Base-by-base conservation (phyloP, 2,797 vertebrate species). In the Urophycis tenuis region DNA sequence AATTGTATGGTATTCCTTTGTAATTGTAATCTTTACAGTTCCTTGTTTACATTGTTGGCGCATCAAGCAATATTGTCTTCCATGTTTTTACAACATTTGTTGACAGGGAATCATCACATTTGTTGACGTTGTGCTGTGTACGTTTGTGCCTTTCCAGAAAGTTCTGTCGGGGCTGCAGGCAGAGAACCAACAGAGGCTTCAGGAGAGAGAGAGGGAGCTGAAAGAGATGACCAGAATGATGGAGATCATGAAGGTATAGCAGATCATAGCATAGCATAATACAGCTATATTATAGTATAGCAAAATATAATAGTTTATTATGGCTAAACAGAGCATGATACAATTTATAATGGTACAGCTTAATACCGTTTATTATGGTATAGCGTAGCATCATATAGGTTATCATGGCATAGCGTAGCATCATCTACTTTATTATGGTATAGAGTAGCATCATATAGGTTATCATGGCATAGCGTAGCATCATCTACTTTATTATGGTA, bases 191-290 rank as follows among this genome's bases (percentile, higher is more conserved):
- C 90, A 89, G 86, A 87, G 81, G 64, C 88, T 94, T 69, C 93
- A 91, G 77, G 85, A 87, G 11, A 79, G 94, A 84, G 91, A 94
- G 87, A 89, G 86, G 81, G 91, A 94, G 82, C 87, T 94, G 75
- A 93, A 91, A 35, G 92, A 93, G 74, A 86, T 93, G 91, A 93
- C 91, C 87, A 93, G 90, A 81, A 85, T 90, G 78, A 88, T 93
- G 87, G 92, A 92, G 15, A 85, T 45, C 31, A 83, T 92, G 77
- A 92, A 92, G 93, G 93, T 93, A n/a, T 70, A 86, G 80, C 31
- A 9, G 11, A 10, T 1, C 5, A 6, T 25, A 17, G 15, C n/a
- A 29, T 25, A 29, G 53, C 53, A 29, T n/a, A n/a, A n/a, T 5
- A 12, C 2, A 4, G 9, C 29, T 67, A n/a, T 14, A 67, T 29